phyloP scores from a whole-genome alignment of 2,113 vertebrate genomes.

The Hemichromis elongatus region DNA sequence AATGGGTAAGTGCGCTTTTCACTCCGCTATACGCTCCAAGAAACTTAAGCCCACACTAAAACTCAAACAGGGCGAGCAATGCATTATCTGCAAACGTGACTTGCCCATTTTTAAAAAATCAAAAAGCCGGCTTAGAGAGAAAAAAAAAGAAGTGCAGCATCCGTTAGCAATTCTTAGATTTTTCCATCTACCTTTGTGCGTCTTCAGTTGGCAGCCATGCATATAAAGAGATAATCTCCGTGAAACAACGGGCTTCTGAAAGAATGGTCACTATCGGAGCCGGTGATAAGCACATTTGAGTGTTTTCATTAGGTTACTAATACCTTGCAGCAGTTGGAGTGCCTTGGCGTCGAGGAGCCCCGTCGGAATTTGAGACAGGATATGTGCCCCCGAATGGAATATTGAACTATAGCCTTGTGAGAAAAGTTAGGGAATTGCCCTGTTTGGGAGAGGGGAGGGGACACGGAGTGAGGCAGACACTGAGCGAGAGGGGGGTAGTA shows the following conservation, averaged over 20 bases:
- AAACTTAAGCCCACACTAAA: background rate
- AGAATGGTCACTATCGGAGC: conserved; percentile 43
- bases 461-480: conserved; percentile 62
- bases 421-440: conserved; percentile 80
- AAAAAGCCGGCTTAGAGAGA: conserved; percentile 8
- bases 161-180: background rate
- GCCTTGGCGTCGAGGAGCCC: conserved; percentile 69
- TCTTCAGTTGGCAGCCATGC: background rate
- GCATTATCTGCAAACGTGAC: background rate
- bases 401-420: conserved; percentile 74
- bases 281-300: conserved; percentile 4
- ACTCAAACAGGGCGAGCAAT: background rate
- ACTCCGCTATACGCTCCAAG: background rate
- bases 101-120: background rate
- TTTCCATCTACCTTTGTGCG: background rate
- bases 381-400: conserved; percentile 70
- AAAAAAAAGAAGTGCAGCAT: background rate
- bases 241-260: conserved; percentile 20
- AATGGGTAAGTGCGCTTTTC: background rate
- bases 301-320: conserved; percentile 6
- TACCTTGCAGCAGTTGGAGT: conserved; percentile 69
- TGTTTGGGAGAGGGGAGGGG: conserved; percentile 79
- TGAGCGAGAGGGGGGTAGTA: conserved; percentile 66
- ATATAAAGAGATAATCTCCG: conserved; percentile 2
- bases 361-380: conserved; percentile 70